Conservation (phyloP, 1,140 invertebrate genomes). For the Oedothorax gibbosus region DNA sequence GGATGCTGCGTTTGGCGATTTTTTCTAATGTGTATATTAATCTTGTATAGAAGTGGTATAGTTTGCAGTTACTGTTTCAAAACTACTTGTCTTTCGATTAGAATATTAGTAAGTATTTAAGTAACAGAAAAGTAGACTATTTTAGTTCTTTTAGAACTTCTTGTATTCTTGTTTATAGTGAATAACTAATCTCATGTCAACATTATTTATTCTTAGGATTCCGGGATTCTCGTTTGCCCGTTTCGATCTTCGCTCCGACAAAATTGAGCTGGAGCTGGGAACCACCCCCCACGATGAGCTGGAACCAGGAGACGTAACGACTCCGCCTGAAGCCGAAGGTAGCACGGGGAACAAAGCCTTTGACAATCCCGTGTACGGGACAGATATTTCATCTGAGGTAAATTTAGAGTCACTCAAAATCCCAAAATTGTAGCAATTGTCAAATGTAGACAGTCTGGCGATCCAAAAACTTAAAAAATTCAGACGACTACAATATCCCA, state of each 20-base stretch:
- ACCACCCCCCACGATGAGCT: constrained; percentile 61
- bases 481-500: no score
- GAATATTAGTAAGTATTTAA: no score
- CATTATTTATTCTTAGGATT: constrained; percentile 29
- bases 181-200: not conserved
- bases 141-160: not conserved
- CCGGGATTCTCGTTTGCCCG: constrained; percentile 55
- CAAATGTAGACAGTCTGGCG: no score
- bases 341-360: constrained; percentile 37
- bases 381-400: constrained; percentile 16
- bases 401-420: no score
- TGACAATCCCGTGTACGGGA: constrained; percentile 57
- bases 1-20: not conserved
- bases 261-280: constrained; percentile 60
- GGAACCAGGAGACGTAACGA: constrained; percentile 38
- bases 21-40: not conserved
- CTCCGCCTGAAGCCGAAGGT: not conserved
- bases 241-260: constrained; percentile 42
- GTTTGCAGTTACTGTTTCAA: not conserved
- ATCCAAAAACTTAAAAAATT: no score
- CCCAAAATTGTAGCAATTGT: no score
- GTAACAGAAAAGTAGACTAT: no score
- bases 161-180: not conserved
- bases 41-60: not conserved
- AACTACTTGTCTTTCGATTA: no score